These are phyloP conservation scores for Mustelus asterias DNA, from an alignment of 2,113 vertebrate genomes.

Conservation along the genomic window DNA sequence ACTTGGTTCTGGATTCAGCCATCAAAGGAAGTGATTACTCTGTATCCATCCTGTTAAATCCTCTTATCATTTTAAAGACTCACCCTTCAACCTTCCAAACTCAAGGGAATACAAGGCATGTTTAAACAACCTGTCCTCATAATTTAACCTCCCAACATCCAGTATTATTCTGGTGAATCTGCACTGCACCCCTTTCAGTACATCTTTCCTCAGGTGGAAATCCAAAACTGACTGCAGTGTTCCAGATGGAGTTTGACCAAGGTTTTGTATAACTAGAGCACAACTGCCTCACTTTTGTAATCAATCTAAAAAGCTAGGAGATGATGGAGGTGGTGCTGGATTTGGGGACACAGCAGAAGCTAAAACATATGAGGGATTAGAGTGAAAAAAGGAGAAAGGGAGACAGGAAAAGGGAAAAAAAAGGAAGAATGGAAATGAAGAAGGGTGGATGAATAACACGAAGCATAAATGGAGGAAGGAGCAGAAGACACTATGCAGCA, in stretches of 20 bases:
- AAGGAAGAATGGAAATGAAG: neutral
- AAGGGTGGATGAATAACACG: neutral
- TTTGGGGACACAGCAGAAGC: neutral
- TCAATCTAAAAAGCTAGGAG: neutral
- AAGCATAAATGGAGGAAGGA: neutral
- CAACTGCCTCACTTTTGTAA: neutral
- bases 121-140: neutral
- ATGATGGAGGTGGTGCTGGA: neutral
- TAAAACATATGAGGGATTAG: neutral
- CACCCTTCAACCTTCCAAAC: neutral
- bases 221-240: neutral
- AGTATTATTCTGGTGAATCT: neutral
- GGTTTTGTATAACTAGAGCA: neutral
- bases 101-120: neutral
- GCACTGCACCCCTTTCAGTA: neutral
- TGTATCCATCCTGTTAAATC: neutral
- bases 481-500: neutral
- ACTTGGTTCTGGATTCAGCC: neutral
- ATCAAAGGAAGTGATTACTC: neutral
- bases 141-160: neutral
- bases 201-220: neutral
- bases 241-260: neutral
- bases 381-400: neutral
- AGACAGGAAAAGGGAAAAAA: neutral
- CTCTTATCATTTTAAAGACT: neutral